Conservation (phyloP, 2,888 invertebrate genomes). For the Ligdia adustata region DNA sequence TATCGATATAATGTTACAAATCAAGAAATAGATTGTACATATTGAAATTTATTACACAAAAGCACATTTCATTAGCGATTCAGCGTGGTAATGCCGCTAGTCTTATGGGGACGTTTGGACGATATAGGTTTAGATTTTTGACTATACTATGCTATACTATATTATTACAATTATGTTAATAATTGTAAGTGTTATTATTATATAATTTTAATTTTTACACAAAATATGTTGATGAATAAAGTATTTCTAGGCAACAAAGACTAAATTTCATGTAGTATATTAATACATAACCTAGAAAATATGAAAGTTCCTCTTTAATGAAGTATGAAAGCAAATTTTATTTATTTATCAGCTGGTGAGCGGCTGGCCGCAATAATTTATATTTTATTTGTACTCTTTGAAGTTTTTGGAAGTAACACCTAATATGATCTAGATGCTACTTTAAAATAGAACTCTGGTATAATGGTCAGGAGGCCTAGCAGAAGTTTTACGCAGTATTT, state of each 20-base stretch:
- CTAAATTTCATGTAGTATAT: conserved; percentile 24
- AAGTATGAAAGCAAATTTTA: conserved; percentile 31
- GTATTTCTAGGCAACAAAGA: conserved; percentile 19
- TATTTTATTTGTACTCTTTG: conserved; percentile 37
- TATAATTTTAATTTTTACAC: no score
- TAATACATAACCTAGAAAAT: conserved; percentile 27
- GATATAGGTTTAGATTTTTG: no score
- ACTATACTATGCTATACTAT: no score
- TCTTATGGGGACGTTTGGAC: no score
- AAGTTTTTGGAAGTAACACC: conserved; percentile 24
- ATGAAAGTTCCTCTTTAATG: conserved; percentile 16
- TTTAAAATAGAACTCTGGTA: not conserved
- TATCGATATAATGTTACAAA: no score
- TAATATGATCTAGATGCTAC: no score
- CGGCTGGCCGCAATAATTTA: conserved; percentile 35
- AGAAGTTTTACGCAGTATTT: not conserved
- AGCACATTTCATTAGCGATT: no score
- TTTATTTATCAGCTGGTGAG: conserved; percentile 36
- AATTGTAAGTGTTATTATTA: not conserved
- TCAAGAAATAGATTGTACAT: no score
- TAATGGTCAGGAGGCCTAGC: not conserved
- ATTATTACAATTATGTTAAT: no score
- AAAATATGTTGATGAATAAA: conserved; percentile 10
- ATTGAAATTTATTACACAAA: no score
- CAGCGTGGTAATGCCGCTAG: no score